Evolutionary conservation across 2,797 vertebrate genomes (phyloP).

Genomic region (Eulemur coronatus): DNA sequence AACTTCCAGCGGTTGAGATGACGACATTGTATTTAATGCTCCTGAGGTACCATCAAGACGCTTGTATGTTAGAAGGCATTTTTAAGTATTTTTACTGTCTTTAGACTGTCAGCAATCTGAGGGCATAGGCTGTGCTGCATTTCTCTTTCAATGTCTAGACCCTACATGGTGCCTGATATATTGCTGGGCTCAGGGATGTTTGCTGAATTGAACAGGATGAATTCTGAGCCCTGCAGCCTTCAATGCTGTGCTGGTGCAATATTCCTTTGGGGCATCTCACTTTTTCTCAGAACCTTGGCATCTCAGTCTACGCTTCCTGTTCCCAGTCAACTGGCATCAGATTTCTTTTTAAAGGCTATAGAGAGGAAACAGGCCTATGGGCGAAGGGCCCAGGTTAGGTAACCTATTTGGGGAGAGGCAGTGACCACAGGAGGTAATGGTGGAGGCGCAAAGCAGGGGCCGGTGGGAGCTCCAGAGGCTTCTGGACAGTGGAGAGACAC

Average conservation of each 20-base stretch:
- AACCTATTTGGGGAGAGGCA: not conserved
- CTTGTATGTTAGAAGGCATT: accelerated
- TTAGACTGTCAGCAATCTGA: not conserved
- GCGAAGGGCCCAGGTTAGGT: not conserved
- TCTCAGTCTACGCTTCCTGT: not conserved
- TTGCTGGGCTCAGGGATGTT: not conserved
- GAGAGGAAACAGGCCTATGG: not conserved
- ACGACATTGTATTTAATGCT: not conserved
- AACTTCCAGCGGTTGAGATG: not conserved
- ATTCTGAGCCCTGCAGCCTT: not conserved
- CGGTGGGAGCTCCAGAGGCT: not conserved
- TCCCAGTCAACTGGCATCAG: not conserved
- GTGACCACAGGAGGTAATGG: accelerated
- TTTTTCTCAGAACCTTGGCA: not conserved
- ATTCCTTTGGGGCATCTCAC: not conserved
- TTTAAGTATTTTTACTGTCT: not conserved
- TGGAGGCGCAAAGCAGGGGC: not conserved
- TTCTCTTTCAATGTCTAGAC: not conserved
- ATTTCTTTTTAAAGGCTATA: not conserved
- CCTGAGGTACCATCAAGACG: accelerated
- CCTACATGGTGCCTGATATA: not conserved
- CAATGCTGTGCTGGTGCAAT: not conserved
- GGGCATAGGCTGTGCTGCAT: not conserved
- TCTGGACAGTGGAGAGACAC: not conserved
- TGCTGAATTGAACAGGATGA: not conserved